phyloP scores from a whole-genome alignment of 2,888 invertebrate species.

The Drosophila yooni region DNA sequence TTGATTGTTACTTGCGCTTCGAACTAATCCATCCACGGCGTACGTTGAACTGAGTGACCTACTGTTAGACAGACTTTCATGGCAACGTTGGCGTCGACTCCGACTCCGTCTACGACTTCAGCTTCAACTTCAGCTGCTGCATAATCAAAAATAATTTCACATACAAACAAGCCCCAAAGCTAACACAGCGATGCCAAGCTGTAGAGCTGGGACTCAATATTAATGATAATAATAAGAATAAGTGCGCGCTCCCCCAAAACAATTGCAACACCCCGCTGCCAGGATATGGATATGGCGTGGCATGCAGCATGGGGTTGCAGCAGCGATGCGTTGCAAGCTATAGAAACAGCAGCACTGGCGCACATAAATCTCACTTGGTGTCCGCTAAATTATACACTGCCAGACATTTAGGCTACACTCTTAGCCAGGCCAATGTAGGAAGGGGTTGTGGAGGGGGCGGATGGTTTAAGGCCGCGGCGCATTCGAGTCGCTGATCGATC shows the following conservation, averaged over 20 bases:
- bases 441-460: slow-evolving; percentile 18
- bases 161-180: slow-evolving; percentile 81
- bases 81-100: slow-evolving; percentile 17
- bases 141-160: slow-evolving; percentile 80
- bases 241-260: slow-evolving; percentile 74
- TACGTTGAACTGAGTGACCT: slow-evolving; percentile 73
- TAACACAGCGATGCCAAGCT: slow-evolving; percentile 21
- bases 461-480: slow-evolving; percentile 36
- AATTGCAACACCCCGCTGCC: slow-evolving; percentile 68
- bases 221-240: slow-evolving; percentile 81
- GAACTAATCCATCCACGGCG: slow-evolving; percentile 72
- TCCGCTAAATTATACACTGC: slow-evolving; percentile 85
- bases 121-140: slow-evolving; percentile 53
- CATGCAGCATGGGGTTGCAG: slow-evolving; percentile 25
- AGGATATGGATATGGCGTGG: slow-evolving; percentile 42
- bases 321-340: slow-evolving; percentile 40
- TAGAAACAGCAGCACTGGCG: slow-evolving; percentile 75
- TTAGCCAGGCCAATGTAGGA: slow-evolving; percentile 59
- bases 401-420: slow-evolving; percentile 85
- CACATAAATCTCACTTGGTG: slow-evolving; percentile 85
- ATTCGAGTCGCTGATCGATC: slow-evolving; percentile 80
- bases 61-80: slow-evolving; percentile 59
- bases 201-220: slow-evolving; percentile 58
- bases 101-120: not conserved
- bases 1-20: slow-evolving; percentile 25